Conservation (phyloP, 2,797 vertebrate species). For the Glyptemys insculpta region DNA sequence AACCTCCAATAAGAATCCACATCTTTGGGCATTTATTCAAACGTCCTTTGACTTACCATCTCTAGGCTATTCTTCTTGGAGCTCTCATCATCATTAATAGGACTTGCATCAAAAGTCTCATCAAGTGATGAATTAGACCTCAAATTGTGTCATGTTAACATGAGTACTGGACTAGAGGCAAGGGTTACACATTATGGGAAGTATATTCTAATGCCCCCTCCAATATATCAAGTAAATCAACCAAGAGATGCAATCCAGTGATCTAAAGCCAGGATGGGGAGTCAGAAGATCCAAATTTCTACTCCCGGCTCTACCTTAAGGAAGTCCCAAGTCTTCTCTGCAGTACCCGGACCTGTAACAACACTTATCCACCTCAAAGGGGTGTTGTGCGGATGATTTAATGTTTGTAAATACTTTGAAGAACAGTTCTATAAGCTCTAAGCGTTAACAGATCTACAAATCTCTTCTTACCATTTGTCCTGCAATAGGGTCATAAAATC, state of each 20-base stretch:
- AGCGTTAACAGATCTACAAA: conserved; percentile 16
- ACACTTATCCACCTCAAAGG: background rate
- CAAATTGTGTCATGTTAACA: rapidly evolving
- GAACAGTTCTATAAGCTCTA: background rate
- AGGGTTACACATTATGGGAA: background rate
- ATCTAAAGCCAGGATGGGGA: background rate
- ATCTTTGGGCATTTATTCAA: background rate
- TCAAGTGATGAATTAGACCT: background rate
- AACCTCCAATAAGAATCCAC: background rate
- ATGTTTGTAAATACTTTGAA: background rate
- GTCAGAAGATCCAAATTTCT: background rate
- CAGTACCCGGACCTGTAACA: background rate
- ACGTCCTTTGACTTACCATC: background rate
- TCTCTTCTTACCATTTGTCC: conserved; percentile 78
- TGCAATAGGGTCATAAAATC: conserved; percentile 79
- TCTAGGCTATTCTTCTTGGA: background rate
- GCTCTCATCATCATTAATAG: background rate
- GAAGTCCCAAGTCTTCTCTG: background rate
- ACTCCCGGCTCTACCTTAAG: background rate
- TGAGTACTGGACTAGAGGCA: background rate
- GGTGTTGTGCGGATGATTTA: background rate
- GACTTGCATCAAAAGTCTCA: background rate
- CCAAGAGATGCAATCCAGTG: background rate
- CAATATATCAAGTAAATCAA: background rate
- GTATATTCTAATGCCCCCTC: rapidly evolving